Evolutionary conservation across 2,113 vertebrate species (phyloP).

Genomic region (Alexandromys fortis): DNA sequence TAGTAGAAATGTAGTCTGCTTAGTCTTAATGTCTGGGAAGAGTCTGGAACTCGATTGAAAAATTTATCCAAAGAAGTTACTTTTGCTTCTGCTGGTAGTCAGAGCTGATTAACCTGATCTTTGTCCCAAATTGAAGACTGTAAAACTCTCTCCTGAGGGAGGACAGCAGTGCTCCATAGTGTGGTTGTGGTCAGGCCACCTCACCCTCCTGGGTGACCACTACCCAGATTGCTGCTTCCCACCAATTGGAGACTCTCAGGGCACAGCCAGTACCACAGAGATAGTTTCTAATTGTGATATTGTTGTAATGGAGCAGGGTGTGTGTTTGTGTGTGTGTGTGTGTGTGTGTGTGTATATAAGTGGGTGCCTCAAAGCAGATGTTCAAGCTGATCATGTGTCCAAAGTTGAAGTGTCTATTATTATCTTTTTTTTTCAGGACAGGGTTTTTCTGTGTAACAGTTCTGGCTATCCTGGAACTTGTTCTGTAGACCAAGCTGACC

Average conservation of each 20-base stretch:
- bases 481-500: not conserved
- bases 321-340: not conserved
- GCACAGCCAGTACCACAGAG: not conserved
- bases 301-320: not conserved
- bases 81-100: not conserved
- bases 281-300: not conserved
- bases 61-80: not conserved
- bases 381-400: not conserved
- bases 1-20: not conserved
- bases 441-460: not conserved
- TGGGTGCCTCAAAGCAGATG: not conserved
- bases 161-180: not conserved
- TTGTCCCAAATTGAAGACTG: not conserved
- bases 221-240: not conserved
- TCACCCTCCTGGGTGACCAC: not conserved
- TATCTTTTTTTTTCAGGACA: not conserved
- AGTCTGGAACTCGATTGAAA: too few relatives aligned
- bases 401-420: not conserved
- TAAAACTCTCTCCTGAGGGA: not conserved
- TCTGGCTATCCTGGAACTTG: not conserved
- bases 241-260: not conserved
- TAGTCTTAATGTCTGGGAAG: not conserved
- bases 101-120: not conserved
- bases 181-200: not conserved
- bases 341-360: not conserved